Evolutionary conservation across 2,113 vertebrate genomes (phyloP), one percentile per base, ranked within the genome.

Genomic region (Chascanopsetta lugubris): DNA sequence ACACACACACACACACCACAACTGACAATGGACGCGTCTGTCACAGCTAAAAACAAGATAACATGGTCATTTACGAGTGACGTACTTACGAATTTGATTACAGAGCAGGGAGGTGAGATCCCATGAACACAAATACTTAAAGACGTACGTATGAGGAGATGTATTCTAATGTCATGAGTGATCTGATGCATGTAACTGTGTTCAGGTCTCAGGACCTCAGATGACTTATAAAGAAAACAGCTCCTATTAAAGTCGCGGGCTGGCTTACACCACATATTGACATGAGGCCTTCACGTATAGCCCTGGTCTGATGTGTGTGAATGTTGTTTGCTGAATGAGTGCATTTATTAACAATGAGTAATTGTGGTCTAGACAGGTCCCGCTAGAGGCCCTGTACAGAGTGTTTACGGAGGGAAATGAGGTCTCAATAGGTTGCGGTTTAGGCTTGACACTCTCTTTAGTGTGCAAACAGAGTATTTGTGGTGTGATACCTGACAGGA

Each of bases 361-460:
- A 74, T 58, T 21, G 8, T 13, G 62, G 77, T 63, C 18, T 25
- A 43, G 70, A 62, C 59, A 10, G n/a, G 51, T 36, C 63, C 29
- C 61, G 34, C 69, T 24, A n/a, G 32, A 71, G 65, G 57, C 48
- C 27, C 57, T 66, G 50, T 11, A 2, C 60, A 43, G 77, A 71
- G 76, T 87, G 84, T 85, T 89, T 80, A 72, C 54, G 26, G 36
- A 75, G 48, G 85, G 68, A 84, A 87, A 79, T 66, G 29, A 72
- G 76, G 53, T 74, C 79, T 73, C 57, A 6, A 4, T 43, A 69
- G 77, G 68, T 61, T 43, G 65, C 40, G 73, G 60, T 66, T 66
- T 18, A 49, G 45, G 50, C 54, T 53, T 32, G 55, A 73, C 51
- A 38, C 61, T 42, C 11, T 67, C 55, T 58, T 27, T 25, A 56